A percentile compares a stretch with the other conserved stretches of the same genome.
Evolutionary conservation across 2,113 vertebrate species (phyloP).

Genomic region (Bambusicola thoracicus): DNA sequence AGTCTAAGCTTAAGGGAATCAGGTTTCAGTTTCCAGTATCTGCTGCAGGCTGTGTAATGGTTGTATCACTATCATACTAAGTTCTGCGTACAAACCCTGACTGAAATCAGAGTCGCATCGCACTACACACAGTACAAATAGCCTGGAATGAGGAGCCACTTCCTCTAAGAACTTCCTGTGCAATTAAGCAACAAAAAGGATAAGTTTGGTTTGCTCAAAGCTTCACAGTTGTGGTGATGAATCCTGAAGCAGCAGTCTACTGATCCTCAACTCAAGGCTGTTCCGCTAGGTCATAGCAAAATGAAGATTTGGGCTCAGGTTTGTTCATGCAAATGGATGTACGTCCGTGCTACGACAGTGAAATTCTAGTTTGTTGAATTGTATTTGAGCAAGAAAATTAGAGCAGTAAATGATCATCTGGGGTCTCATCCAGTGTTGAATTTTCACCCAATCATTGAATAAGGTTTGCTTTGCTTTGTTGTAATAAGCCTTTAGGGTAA

Average conservation of each 20-base stretch:
- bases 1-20: not conserved
- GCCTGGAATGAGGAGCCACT: not conserved
- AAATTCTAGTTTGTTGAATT: not conserved
- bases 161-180: not conserved
- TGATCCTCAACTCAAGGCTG: not conserved
- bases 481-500: not conserved
- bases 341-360: not conserved
- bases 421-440: not conserved
- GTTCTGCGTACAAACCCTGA: not conserved
- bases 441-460: not conserved
- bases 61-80: not conserved
- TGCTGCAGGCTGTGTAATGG: not conserved
- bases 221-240: not conserved
- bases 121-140: not conserved
- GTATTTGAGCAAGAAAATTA: not conserved
- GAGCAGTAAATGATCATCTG: not conserved
- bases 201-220: not conserved
- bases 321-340: not conserved
- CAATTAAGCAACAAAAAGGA: not conserved
- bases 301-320: not conserved
- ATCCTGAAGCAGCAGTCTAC: not conserved
- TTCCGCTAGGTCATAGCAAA: not conserved
- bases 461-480: constrained; percentile 15
- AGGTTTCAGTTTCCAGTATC: not conserved
- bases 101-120: not conserved